These are phyloP conservation scores for Lochmaea crataegi DNA, from an alignment of 2,888 invertebrate genomes.

Conservation along the genomic window DNA sequence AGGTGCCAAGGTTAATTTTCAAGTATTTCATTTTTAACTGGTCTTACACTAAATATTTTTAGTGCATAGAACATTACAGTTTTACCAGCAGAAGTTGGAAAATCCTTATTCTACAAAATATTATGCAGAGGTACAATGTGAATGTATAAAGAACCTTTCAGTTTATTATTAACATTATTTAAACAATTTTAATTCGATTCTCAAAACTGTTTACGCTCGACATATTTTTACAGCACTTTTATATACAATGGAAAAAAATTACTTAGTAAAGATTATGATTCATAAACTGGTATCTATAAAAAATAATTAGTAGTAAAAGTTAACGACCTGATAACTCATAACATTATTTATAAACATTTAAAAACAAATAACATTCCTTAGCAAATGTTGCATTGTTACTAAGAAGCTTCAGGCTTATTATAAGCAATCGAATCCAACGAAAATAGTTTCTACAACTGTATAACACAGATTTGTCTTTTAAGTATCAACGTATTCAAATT, in stretches of 20 bases:
- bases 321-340: slow-evolving; percentile 35
- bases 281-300: slow-evolving; percentile 24
- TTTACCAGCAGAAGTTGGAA: too few relatives aligned
- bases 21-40: too few relatives aligned
- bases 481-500: too few relatives aligned
- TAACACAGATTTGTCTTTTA: too few relatives aligned
- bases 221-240: not conserved
- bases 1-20: too few relatives aligned
- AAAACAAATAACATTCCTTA: slow-evolving; percentile 22
- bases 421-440: not conserved
- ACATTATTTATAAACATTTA: slow-evolving; percentile 33
- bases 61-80: too few relatives aligned
- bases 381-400: slow-evolving; percentile 17
- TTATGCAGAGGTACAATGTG: too few relatives aligned
- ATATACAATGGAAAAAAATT: slow-evolving; percentile 15
- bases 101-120: too few relatives aligned
- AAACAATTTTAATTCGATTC: too few relatives aligned
- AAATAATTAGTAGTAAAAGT: slow-evolving; percentile 32
- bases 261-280: slow-evolving; percentile 31
- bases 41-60: too few relatives aligned
- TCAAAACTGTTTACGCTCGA: not conserved
- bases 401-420: slow-evolving; percentile 7
- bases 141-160: too few relatives aligned
- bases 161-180: too few relatives aligned
- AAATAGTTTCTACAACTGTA: not conserved